These are phyloP conservation scores for Pharmacophagus antenor DNA, from an alignment of 2,888 invertebrate species.

Conservation along the genomic window DNA sequence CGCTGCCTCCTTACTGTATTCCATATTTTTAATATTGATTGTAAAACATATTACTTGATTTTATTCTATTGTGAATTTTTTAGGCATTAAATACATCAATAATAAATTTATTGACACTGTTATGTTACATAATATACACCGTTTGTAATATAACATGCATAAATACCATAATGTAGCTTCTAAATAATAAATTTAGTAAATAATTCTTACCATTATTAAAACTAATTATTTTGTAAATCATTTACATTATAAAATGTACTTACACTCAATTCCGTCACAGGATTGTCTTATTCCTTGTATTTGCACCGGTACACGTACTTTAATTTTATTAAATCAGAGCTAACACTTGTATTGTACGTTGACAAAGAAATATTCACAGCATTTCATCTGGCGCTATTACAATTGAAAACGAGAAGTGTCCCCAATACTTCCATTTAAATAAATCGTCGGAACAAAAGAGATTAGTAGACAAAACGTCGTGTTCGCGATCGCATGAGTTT, in stretches of 20 bases:
- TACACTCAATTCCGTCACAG: conserved; percentile 21
- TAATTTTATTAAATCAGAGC: conserved; percentile 73
- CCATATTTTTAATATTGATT: no score
- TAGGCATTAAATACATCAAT: no score
- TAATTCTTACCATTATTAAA: background rate
- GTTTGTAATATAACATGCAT: no score
- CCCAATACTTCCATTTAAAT: conserved; percentile 75
- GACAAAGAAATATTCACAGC: conserved; percentile 74
- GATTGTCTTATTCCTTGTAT: conserved; percentile 35
- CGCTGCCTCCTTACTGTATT: no score
- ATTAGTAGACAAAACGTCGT: conserved; percentile 71
- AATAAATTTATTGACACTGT: no score
- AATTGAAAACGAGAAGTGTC: conserved; percentile 71
- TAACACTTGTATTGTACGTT: conserved; percentile 69
- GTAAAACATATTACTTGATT: no score
- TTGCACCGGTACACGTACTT: conserved; percentile 57
- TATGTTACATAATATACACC: no score
- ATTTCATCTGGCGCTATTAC: conserved; percentile 66
- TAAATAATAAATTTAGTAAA: no score
- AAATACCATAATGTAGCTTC: no score
- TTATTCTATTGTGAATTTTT: no score
- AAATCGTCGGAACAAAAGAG: conserved; percentile 60
- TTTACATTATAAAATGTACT: conserved; percentile 10
- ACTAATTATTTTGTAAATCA: conserved; percentile 31
- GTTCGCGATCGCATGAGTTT: conserved; percentile 69